Conservation (phyloP, 2,888 invertebrate species). For the Cabera pusaria region DNA sequence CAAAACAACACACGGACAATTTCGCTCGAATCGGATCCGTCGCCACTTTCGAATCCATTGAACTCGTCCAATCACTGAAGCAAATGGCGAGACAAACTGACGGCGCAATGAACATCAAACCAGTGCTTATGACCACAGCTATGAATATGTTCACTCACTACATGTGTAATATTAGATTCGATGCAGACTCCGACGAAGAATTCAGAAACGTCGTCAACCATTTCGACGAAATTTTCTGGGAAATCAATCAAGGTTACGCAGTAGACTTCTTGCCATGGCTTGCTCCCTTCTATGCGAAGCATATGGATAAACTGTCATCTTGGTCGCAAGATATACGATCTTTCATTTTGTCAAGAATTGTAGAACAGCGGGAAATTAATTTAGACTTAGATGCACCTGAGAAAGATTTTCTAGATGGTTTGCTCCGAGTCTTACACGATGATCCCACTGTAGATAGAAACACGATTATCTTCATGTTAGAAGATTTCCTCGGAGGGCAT, state of each 20-base stretch:
- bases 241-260: conserved; percentile 94
- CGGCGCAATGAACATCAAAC: conserved; percentile 85
- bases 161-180: conserved; percentile 92
- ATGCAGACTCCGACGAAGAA: conserved; percentile 84
- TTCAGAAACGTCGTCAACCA: conserved; percentile 87
- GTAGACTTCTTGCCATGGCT: conserved; percentile 94
- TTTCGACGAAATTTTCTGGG: conserved; percentile 95
- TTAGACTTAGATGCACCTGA: conserved; percentile 85
- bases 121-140: conserved; percentile 87
- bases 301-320: conserved; percentile 86
- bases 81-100: conserved; percentile 60
- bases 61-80: conserved; percentile 83
- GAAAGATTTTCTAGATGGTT: conserved; percentile 91
- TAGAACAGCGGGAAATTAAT: conserved; percentile 81
- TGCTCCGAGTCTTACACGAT: conserved; percentile 87
- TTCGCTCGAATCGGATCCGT: conserved; percentile 89
- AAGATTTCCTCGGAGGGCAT: conserved; percentile 95
- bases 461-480: conserved; percentile 91
- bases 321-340: conserved; percentile 88
- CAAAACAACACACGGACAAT: conserved; percentile 88
- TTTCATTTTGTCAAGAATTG: conserved; percentile 89
- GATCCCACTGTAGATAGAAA: conserved; percentile 88
- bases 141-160: conserved; percentile 94
- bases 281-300: conserved; percentile 87
- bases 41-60: conserved; percentile 85